Base-by-base conservation (phyloP, 1,140 invertebrate species). In the Diprion similis region DNA sequence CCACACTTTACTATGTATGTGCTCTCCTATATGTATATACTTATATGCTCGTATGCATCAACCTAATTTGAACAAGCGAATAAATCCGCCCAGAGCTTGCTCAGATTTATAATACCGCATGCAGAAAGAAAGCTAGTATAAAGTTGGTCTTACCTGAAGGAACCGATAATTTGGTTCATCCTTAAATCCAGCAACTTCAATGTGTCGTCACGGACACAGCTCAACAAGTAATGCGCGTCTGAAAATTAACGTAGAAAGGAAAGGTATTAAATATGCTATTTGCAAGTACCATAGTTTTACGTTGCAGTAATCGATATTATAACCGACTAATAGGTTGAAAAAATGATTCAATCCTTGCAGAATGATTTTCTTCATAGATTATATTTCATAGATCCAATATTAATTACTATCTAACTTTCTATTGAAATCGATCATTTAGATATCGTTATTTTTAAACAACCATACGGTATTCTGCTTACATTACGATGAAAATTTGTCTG, bases 161-260 rank as follows among this genome's bases (percentile, higher is more conserved):
- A 96, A 72, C 92, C 90, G 73, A 96, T 91, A 66, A 98, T 95
- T 86, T 95, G 93, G 87, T 97, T 98, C 93, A 96, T 97, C 78
- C 97, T 91, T 71, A 99, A 90, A 89, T 99, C 98, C 81, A 99
- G 92, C 24, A 98, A 89, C 86, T 97, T 96, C 77, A 99, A 90
- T 47, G 96, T 97, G 89, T 99, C 97, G 89, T 99, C 98, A 83
- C 98, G 90, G 59, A 97, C 95, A 86, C 97, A 98, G 80, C 94
- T 94, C 78, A 99, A 88, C 68, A 99, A 89, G 86, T 94, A 96
- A 87, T 95, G 94, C 78, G 93, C 93, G 92, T 99, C 97, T 97
- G 91, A 71, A 92, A 91, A 82, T 79, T 77, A 81, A 79, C 11
- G 47, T 72, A 68, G 37, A 66, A 13, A 66, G 24, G 59, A n/a